A percentile compares a stretch with the other conserved stretches of the same genome.
phyloP scores from a whole-genome alignment of 2,797 vertebrate genomes.

The Pseudochirops corinnae region DNA sequence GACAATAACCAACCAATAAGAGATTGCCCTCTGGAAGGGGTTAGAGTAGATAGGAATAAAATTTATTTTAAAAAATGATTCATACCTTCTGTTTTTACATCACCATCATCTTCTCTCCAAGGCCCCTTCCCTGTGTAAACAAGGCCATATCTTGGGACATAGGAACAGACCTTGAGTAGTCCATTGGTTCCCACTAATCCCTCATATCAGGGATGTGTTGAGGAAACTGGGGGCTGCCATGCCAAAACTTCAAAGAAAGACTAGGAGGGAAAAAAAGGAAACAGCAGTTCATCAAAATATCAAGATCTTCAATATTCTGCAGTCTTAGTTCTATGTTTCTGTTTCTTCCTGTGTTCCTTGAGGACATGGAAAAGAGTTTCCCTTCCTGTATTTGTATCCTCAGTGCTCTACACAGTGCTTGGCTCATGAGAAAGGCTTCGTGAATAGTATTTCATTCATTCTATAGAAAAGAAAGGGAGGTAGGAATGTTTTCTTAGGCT shows the following conservation, averaged over 20 bases:
- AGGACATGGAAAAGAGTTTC: background rate
- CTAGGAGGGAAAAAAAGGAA: background rate
- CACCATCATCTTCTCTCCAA: background rate
- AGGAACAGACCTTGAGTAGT: background rate
- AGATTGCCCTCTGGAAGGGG: background rate
- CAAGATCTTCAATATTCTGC: background rate
- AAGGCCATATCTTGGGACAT: background rate
- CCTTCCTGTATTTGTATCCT: background rate
- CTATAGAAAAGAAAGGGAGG: background rate
- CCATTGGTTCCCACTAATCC: background rate
- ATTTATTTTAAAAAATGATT: background rate
- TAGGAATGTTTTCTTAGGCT: background rate
- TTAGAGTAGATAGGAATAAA: background rate
- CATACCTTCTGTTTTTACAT: background rate
- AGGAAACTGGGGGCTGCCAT: background rate
- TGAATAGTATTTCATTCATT: background rate
- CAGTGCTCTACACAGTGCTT: background rate
- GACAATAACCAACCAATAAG: background rate
- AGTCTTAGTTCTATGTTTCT: background rate
- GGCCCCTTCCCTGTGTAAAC: background rate
- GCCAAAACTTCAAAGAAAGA: background rate
- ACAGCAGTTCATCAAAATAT: background rate
- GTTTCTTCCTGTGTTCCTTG: background rate
- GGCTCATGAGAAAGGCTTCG: background rate
- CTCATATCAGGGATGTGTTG: background rate